Percentiles rank a stretch among this genome's conserved stretches.
Conservation (phyloP, 2,888 invertebrate species). For the Dinocampus coccinellae region DNA sequence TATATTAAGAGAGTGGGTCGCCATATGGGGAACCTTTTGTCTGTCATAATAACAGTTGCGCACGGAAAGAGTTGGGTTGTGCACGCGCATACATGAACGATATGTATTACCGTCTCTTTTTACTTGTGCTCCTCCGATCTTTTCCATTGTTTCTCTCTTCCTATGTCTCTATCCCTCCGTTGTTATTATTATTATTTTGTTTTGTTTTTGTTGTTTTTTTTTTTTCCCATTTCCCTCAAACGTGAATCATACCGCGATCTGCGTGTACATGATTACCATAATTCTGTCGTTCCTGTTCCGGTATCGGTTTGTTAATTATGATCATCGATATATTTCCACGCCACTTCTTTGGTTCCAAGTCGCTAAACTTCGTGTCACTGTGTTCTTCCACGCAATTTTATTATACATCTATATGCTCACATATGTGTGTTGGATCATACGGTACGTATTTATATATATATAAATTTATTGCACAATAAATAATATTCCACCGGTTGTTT, state of each 20-base stretch:
- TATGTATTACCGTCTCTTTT: conserved; percentile 46
- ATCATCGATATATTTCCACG: conserved; percentile 65
- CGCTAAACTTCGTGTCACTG: conserved; percentile 25
- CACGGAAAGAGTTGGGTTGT: conserved; percentile 67
- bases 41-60: conserved; percentile 66
- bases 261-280: conserved; percentile 66
- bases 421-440: background rate
- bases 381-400: background rate
- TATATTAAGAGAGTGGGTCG: conserved; percentile 65
- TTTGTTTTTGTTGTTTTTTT: too few species aligned
- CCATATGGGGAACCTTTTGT: conserved; percentile 69
- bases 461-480: background rate
- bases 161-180: conserved; percentile 32
- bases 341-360: conserved; percentile 60
- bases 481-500: background rate
- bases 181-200: too few species aligned
- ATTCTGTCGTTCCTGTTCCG: conserved; percentile 60
- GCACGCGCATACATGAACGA: conserved; percentile 60
- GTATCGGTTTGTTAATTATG: conserved; percentile 67
- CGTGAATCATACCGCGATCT: conserved; percentile 58
- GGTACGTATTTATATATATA: background rate
- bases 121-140: conserved; percentile 63
- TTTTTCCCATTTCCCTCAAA: conserved; percentile 40
- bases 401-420: background rate
- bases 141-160: conserved; percentile 42